phyloP scores from a whole-genome alignment of 1,140 invertebrate genomes.

The Nephila pilipes region DNA sequence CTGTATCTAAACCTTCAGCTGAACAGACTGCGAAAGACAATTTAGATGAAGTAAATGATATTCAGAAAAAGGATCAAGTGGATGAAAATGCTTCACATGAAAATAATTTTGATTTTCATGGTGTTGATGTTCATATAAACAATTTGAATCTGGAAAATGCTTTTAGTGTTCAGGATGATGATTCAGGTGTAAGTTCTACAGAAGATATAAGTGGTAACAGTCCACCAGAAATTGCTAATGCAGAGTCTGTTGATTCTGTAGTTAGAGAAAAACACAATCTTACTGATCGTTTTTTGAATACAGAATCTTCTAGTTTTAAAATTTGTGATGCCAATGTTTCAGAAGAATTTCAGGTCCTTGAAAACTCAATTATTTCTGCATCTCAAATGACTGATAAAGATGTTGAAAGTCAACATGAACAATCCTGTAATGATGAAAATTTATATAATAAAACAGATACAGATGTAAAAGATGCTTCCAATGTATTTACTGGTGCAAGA shows the following conservation, averaged over 20 bases:
- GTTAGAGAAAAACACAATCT: background rate
- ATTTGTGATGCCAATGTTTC: background rate
- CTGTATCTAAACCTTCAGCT: background rate
- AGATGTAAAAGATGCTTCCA: background rate
- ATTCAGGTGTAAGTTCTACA: conserved; percentile 73
- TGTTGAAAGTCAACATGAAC: background rate
- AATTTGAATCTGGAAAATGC: background rate
- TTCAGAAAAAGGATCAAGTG: background rate
- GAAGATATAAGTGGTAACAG: conserved; percentile 72
- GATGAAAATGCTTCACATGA: background rate
- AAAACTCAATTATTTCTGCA: background rate
- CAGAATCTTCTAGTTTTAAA: background rate
- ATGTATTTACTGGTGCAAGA: background rate
- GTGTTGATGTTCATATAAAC: conserved; percentile 18
- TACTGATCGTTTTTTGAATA: background rate
- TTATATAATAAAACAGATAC: background rate
- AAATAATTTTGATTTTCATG: background rate
- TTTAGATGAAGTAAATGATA: background rate
- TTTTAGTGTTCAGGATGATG: conserved; percentile 62
- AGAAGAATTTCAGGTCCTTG: background rate
- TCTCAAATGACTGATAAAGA: background rate
- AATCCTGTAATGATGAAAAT: background rate
- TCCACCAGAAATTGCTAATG: conserved; percentile 40
- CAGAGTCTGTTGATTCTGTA: background rate
- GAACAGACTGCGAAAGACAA: background rate